Base-by-base conservation (phyloP, 2,113 vertebrate genomes). In the Scatophagus argus region DNA sequence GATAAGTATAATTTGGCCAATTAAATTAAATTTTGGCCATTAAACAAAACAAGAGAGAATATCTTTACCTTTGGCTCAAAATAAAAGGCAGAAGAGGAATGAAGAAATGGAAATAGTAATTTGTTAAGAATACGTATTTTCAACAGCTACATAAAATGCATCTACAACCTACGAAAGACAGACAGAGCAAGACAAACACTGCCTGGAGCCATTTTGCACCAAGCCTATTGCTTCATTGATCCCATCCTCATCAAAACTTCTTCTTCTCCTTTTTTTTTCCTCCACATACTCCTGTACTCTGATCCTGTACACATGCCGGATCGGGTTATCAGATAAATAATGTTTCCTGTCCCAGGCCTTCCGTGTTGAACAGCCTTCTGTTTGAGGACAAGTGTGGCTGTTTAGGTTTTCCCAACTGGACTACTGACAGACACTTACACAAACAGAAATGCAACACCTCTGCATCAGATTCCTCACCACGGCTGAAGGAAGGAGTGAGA, bases 361-460 rank as follows among this genome's bases (percentile, higher is more conserved):
- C 44, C 17, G 6, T 38, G 65, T 63, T 58, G 55, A 68, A 65
- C 58, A 65, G 39, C 41, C 63, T 69, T 79, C 56, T 68, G 70
- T 87, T 73, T 79, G 46, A 73, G 43, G 75, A 84, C 74, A 84
- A 61, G 60, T 75, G 55, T 52, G 55, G 70, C 87, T 74, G 78
- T 70, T 64, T 67, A 85, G 60, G 79, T 76, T 90, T 90, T 89
- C 77, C 77, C 79, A 61, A 86, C 80, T 82, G 88, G 84, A 87
- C 81, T 83, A 84, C 59, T 87, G 77, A 90, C 60, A 81, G 74
- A 85, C 61, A 62, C 75, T 58, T 68, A 71, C 60, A 84, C 87
- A 90, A 92, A 85, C 76, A 92, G 83, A 93, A 94, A 94, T 93
- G 88, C 93, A 93, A 88, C 91, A 94, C 93, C 86, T 91, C 83